phyloP scores from a whole-genome alignment of 2,797 vertebrate species.

The Esox lucius region DNA sequence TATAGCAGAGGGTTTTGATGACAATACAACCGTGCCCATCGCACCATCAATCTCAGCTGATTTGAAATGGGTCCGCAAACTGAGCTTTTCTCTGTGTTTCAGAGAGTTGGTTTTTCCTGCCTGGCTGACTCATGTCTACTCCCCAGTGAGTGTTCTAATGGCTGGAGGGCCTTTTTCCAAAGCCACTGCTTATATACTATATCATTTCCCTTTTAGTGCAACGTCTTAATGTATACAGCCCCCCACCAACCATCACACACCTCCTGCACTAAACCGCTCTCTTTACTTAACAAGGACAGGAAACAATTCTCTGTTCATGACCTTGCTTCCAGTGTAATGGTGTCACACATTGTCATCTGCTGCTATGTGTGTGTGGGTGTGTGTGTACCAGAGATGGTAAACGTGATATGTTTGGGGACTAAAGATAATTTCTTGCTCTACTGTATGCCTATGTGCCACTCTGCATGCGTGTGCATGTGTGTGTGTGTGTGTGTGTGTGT shows the following conservation, averaged over 20 bases:
- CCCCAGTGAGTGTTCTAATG: conserved; percentile 44
- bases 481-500: background rate
- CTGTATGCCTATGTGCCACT: conserved; percentile 5
- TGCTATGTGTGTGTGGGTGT: conserved; percentile 10
- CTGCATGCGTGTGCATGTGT: conserved; percentile 1
- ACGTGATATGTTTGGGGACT: no score
- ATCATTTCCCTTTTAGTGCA: conserved; percentile 42
- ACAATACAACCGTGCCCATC: no score
- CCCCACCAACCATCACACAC: conserved; percentile 25
- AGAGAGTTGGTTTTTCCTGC: background rate
- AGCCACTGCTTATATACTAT: conserved; percentile 7
- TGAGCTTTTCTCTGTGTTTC: no score
- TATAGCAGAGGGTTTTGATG: no score
- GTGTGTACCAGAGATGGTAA: background rate
- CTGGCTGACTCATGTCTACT: conserved; percentile 41
- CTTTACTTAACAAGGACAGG: conserved; percentile 67
- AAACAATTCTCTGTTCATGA: conserved; percentile 53
- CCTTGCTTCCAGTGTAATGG: conserved; percentile 34
- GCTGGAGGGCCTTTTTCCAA: conserved; percentile 45
- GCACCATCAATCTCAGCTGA: no score
- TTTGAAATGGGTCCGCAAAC: no score
- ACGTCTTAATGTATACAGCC: conserved; percentile 42
- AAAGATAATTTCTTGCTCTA: background rate
- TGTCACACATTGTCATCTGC: conserved; percentile 36
- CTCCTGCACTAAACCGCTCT: conserved; percentile 8